phyloP scores from a whole-genome alignment of 1,140 invertebrate genomes.

The Lucilia cuprina region DNA sequence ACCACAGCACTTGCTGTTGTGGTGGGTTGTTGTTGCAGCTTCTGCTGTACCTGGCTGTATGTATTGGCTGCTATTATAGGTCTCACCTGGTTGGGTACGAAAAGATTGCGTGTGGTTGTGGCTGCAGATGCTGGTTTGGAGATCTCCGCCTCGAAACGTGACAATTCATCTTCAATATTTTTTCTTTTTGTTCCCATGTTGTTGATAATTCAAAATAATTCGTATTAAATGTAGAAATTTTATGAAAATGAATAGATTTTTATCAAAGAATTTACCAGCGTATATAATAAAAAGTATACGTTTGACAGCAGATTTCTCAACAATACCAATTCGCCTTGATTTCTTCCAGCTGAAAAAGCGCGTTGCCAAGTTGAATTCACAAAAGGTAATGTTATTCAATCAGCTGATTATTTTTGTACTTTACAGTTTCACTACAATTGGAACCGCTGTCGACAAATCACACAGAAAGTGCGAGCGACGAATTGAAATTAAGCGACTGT shows the following conservation, averaged over 20 bases:
- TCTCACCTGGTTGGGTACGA: constrained; percentile 66
- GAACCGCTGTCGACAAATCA: no score
- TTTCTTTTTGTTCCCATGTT: constrained; percentile 59
- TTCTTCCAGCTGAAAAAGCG: no score
- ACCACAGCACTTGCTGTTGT: constrained; percentile 43
- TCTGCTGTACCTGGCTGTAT: constrained; percentile 72
- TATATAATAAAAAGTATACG: no score
- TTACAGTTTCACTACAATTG: no score
- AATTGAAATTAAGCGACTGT: no score
- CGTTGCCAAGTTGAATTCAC: no score
- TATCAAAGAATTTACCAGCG: not conserved
- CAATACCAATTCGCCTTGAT: no score
- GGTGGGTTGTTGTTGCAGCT: constrained; percentile 67
- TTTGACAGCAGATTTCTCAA: not conserved
- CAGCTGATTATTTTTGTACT: no score
- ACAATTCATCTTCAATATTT: constrained; percentile 84
- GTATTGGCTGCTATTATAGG: constrained; percentile 74
- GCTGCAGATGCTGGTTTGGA: constrained; percentile 64
- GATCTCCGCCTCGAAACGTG: constrained; percentile 87
- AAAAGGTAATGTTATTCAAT: no score
- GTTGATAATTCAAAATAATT: not conserved
- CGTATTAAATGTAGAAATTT: not conserved
- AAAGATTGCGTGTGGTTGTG: constrained; percentile 47
- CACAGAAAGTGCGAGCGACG: no score
- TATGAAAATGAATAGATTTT: not conserved